phyloP scores from a whole-genome alignment of 92 coral and sea anemone genomes.

The Actinostola sp. region DNA sequence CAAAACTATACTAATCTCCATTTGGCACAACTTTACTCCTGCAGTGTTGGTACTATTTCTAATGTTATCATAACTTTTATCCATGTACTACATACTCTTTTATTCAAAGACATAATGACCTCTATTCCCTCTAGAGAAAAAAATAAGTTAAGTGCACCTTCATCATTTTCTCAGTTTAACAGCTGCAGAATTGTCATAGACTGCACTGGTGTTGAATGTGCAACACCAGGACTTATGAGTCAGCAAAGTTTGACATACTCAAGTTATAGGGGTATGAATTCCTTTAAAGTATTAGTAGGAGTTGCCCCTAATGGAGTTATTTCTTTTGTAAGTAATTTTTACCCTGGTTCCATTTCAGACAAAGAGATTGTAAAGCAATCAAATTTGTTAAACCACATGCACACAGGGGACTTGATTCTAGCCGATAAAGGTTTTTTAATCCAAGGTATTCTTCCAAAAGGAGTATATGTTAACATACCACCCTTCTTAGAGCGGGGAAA shows the following conservation, averaged over 20 bases:
- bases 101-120: neutral
- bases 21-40: conserved; percentile 15
- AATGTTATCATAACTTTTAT: conserved; percentile 27
- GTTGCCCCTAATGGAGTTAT: conserved; percentile 74
- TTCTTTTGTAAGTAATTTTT: conserved; percentile 59
- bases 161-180: conserved; percentile 60
- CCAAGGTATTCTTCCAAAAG: conserved; percentile 21
- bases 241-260: conserved; percentile 55
- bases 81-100: neutral
- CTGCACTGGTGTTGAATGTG: conserved; percentile 61
- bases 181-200: conserved; percentile 62
- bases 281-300: conserved; percentile 68
- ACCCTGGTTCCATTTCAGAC: conserved; percentile 66
- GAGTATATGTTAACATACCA: conserved; percentile 63
- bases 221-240: conserved; percentile 46
- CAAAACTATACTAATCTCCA: conserved; percentile 7
- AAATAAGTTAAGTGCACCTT: conserved; percentile 52
- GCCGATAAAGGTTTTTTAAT: conserved; percentile 47
- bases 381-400: conserved; percentile 37
- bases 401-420: conserved; percentile 59
- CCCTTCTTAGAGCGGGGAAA: conserved; percentile 56
- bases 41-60: conserved; percentile 48
- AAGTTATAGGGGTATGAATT: conserved; percentile 53
- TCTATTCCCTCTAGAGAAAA: conserved; percentile 65
- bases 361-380: conserved; percentile 54